Evolutionary conservation across 35 echinoderm and acorn worm species (phyloP).

Genomic region (Holothuria glaberrima): DNA sequence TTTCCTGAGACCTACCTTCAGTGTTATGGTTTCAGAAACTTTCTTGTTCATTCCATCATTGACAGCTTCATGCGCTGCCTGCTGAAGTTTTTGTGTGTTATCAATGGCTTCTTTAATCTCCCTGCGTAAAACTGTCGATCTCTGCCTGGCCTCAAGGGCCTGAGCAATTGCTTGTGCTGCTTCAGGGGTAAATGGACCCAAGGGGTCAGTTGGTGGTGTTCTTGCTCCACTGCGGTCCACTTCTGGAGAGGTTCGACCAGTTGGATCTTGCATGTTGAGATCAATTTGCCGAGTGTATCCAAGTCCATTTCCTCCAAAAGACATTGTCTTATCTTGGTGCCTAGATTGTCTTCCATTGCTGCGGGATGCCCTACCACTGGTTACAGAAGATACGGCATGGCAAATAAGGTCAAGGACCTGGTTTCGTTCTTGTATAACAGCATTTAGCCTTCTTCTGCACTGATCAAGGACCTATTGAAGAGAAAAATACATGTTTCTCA

Average conservation of each 20-base stretch:
- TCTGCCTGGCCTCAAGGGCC: slow-evolving; percentile 83
- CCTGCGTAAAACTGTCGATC: slow-evolving; percentile 67
- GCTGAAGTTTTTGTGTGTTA: slow-evolving; percentile 77
- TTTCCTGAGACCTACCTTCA: slow-evolving; percentile 85
- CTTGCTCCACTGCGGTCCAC: slow-evolving; percentile 32
- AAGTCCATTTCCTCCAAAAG: slow-evolving; percentile 88
- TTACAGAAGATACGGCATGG: slow-evolving; percentile 93
- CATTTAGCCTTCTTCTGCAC: slow-evolving; percentile 80
- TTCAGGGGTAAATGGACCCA: slow-evolving; percentile 94
- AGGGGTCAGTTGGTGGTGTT: slow-evolving; percentile 74
- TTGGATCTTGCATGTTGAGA: slow-evolving; percentile 41
- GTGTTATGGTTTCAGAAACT: slow-evolving; percentile 90
- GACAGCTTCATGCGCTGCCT: slow-evolving; percentile 85
- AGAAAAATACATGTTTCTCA: too few relatives aligned
- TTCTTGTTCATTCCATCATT: slow-evolving; percentile 90
- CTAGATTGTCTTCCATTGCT: slow-evolving; percentile 67
- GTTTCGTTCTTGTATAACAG: slow-evolving; percentile 96
- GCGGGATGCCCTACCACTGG: slow-evolving; percentile 87
- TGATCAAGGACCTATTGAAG: slow-evolving; percentile 82
- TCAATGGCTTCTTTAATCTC: slow-evolving; percentile 93
- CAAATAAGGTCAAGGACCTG: slow-evolving; percentile 96
- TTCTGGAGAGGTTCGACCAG: slow-evolving; percentile 54
- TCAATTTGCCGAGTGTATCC: slow-evolving; percentile 92
- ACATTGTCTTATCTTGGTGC: slow-evolving; percentile 75
- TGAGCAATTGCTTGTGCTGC: slow-evolving; percentile 88